phyloP scores from a whole-genome alignment of 2,888 invertebrate genomes.

The Boloria selene region DNA sequence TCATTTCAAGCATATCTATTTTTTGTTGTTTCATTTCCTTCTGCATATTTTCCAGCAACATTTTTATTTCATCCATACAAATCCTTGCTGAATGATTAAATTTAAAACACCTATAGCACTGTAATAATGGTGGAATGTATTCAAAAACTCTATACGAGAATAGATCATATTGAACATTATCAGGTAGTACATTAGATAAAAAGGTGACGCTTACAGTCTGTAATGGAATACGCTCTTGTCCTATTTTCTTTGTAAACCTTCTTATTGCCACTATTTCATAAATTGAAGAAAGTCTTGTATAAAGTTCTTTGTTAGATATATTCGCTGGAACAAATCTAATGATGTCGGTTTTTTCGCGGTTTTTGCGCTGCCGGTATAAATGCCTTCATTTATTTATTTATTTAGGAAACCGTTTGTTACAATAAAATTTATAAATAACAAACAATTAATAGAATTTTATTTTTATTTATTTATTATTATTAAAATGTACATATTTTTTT shows the following conservation, averaged over 20 bases:
- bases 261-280: background rate
- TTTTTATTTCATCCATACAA: too few species aligned
- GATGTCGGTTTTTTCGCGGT: background rate
- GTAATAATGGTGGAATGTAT: background rate
- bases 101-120: too few species aligned
- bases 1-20: too few species aligned
- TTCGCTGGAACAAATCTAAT: background rate
- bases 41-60: too few species aligned
- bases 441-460: too few species aligned
- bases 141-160: background rate
- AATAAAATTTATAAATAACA: too few species aligned
- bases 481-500: too few species aligned
- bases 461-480: too few species aligned
- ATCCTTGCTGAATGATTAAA: background rate
- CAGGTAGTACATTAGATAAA: background rate
- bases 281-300: background rate
- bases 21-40: too few species aligned
- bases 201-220: background rate
- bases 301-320: background rate
- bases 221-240: background rate
- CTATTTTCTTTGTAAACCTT: background rate
- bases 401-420: too few species aligned
- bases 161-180: background rate
- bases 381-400: background rate
- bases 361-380: background rate